A percentile compares a stretch with the other conserved stretches of the same genome.
Conservation (phyloP, 2,797 vertebrate species). For the Bucorvus abyssinicus region DNA sequence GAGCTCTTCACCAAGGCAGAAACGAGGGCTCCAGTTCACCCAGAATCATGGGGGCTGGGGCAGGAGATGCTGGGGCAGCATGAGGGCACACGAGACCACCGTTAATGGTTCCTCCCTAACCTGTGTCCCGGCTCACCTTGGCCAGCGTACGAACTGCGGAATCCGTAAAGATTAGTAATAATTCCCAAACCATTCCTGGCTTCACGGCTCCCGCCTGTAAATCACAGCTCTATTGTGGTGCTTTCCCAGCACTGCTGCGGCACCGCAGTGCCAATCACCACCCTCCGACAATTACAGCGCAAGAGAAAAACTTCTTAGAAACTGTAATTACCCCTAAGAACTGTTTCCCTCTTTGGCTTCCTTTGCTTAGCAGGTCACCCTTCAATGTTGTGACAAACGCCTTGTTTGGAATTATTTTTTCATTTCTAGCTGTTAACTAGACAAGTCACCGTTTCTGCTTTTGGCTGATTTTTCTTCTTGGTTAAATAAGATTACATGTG, state of each 20-base stretch:
- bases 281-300: constrained; percentile 32
- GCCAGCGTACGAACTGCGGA: accelerated
- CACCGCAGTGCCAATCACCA: neutral
- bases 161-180: neutral
- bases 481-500: neutral
- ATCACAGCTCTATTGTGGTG: constrained; percentile 29
- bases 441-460: accelerated
- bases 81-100: accelerated
- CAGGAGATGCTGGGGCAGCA: accelerated
- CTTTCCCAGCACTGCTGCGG: neutral
- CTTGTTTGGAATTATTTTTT: constrained; percentile 25
- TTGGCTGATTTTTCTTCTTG: neutral
- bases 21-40: neutral
- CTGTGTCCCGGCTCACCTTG: accelerated
- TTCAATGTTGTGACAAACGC: constrained; percentile 48
- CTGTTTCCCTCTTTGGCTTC: constrained; percentile 14
- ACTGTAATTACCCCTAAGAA: constrained; percentile 47
- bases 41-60: accelerated
- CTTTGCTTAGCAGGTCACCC: constrained; percentile 30
- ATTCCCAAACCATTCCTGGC: constrained; percentile 5
- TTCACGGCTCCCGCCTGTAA: neutral
- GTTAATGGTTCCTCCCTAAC: accelerated
- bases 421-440: constrained; percentile 10
- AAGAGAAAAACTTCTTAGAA: constrained; percentile 11
- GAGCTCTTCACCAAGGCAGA: neutral